Evolutionary conservation across 2,888 invertebrate species (phyloP).

Genomic region (Orthonevra nobilis): DNA sequence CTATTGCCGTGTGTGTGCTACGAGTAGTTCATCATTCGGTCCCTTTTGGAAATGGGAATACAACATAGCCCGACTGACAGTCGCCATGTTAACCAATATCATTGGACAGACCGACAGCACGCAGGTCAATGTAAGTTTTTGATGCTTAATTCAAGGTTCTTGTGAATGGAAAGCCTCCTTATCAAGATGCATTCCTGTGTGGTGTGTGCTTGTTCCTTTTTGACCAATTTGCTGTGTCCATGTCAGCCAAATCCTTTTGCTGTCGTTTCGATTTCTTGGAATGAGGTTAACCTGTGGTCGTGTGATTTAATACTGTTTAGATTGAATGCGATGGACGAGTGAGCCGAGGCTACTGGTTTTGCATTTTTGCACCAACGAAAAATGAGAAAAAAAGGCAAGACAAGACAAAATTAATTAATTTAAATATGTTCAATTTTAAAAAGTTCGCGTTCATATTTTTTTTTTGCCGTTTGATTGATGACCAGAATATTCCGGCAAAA

Average conservation of each 20-base stretch:
- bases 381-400: no score
- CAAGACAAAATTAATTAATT: no score
- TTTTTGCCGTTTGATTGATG: no score
- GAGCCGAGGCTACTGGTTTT: no score
- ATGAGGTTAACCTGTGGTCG: conserved; percentile 25
- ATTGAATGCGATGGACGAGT: no score
- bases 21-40: not conserved
- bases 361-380: no score
- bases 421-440: no score
- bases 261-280: not conserved
- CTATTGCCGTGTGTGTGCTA: conserved; percentile 9
- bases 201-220: not conserved
- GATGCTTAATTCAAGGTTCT: conserved; percentile 43
- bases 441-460: no score
- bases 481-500: no score
- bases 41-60: conserved; percentile 4
- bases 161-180: conserved; percentile 34
- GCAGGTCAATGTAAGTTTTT: conserved; percentile 13
- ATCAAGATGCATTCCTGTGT: conserved; percentile 14
- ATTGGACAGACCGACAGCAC: no score
- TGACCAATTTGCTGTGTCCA: not conserved
- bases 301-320: not conserved
- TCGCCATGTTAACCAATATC: not conserved
- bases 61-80: conserved; percentile 3
- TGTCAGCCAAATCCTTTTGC: not conserved